Percentiles rank a stretch among this genome's conserved stretches.
Evolutionary conservation across 2,888 invertebrate species (phyloP).

Genomic region (Drosophila monieri): DNA sequence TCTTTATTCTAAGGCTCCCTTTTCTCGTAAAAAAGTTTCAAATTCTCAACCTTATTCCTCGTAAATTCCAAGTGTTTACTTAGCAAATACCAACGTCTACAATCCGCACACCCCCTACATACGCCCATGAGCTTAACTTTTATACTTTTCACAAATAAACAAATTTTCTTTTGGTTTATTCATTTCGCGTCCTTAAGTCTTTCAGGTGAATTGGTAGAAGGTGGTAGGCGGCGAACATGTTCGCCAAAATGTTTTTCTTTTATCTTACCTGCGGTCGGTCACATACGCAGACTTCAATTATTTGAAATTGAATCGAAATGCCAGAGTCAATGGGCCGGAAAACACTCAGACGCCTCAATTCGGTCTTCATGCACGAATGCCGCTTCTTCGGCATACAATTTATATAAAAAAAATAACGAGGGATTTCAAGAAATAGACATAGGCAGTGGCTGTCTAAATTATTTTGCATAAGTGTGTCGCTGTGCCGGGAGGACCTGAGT

Average conservation of each 20-base stretch:
- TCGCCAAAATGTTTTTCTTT: constrained; percentile 28
- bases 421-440: constrained; percentile 17
- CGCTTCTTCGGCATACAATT: constrained; percentile 11
- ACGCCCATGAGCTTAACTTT: constrained; percentile 18
- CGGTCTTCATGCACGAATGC: constrained; percentile 40
- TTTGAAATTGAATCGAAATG: constrained; percentile 67
- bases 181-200: constrained; percentile 22
- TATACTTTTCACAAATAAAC: constrained; percentile 24
- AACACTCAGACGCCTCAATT: constrained; percentile 49
- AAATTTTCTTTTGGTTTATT: constrained; percentile 32
- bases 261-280: constrained; percentile 44
- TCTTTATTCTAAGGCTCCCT: neutral
- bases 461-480: constrained; percentile 14
- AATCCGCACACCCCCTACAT: neutral
- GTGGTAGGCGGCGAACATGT: constrained; percentile 2
- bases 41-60: neutral
- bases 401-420: constrained; percentile 26
- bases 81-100: constrained; percentile 10
- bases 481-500: neutral
- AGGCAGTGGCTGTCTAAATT: constrained; percentile 18
- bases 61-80: constrained; percentile 14
- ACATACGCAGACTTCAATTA: constrained; percentile 59
- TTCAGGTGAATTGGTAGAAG: constrained; percentile 9
- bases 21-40: constrained; percentile 14
- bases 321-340: constrained; percentile 63